Base-by-base conservation (phyloP, 1,140 invertebrate species). In the Cydia fagiglandana region DNA sequence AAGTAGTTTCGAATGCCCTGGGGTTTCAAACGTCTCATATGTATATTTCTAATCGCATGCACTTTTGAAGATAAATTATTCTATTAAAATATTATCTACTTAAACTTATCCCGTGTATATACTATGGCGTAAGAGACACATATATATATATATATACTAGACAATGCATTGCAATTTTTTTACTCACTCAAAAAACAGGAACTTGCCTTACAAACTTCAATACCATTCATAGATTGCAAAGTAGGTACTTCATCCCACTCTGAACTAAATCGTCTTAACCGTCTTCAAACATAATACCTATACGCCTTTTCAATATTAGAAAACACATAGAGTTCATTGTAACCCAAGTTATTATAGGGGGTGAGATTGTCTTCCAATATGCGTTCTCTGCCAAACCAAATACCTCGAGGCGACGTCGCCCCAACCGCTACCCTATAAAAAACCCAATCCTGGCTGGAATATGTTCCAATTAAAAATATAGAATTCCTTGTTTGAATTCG, bases 401-500 rank as follows among this genome's bases (percentile, higher is more conserved):
- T 83, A 88, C 81, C 88, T 88, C 78, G 78, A 80, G 87, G 89
- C 86, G 24, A 76, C 47, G 53, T 17, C 66, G 75, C 78, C 84
- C 85, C 83, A 41, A 45, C 66, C 79, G 20, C 56, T 76, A 73
- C 53, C 41, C 76, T 75, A 83, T 80, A 84, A 87, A 83, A 86
- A 82, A 80, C 80, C 75, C 64, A 28, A 56, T 79, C 73, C 76
- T 78, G 73, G 73, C 75, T 73, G 77, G 66, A 91, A 91, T 91
- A 89, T 91, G 89, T 89, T 89, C 87, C 88, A 91, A 91, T 91
- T 91, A 89, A 88, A 87, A 87, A 79, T 76, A 75, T 70, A 81
- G 80, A 78, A 68, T 73, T 81, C 73, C 68, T 73, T 78, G 79
- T 83, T 79, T 24, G 45, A 80, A 79, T 75, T 34, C 81, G 80